Evolutionary conservation across 2,113 vertebrate genomes (phyloP), one percentile per base, ranked within the genome.

Genomic region (Callaeas wilsoni): DNA sequence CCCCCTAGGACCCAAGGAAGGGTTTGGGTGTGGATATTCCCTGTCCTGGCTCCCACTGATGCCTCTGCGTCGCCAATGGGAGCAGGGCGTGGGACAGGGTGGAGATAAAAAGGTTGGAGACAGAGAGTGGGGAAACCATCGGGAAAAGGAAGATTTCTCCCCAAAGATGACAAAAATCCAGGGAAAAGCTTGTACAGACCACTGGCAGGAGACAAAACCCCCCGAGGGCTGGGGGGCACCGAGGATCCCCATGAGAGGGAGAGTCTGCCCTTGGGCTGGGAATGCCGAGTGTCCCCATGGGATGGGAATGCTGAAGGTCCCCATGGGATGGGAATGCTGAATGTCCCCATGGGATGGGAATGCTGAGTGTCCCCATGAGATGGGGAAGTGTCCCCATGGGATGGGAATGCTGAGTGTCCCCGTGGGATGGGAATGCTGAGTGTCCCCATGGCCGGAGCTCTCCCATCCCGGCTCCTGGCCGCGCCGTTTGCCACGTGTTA

Each of bases 201-300:
- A 8, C 4, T 2, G 1, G 16, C 5, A 52, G 16, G 23, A 64
- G 65, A 39, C 41, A 55, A 33, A 18, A 20, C 16, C n/a, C 37
- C 17, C 11, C 1, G 0, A 0, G 52, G 44, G 29, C 30, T 12
- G 50, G 15, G 52, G 19, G 67, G 16, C 52, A 13, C 21, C 0
- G 0, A 49, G 41, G 62, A 1, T 16, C 41, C 41, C 12, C 8
- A 4, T 5, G 50, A 42, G 52, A 33, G 39, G 16, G 19, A 7
- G 32, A 4, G 32, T 42, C 4, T 52, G 17, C 30, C 46, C 15
- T 1, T 12, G 60, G 56, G 22, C 33, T 13, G 53, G 50, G n/a
- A 50, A 27, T 13, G 7, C 18, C 0, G 1, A 39, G 39, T 16
- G 39, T 26, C 37, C 39, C 13, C 7, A 7, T 11, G 52, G 39